Evolutionary conservation across 2,797 vertebrate genomes (phyloP).

Genomic region (Thamnophis elegans): DNA sequence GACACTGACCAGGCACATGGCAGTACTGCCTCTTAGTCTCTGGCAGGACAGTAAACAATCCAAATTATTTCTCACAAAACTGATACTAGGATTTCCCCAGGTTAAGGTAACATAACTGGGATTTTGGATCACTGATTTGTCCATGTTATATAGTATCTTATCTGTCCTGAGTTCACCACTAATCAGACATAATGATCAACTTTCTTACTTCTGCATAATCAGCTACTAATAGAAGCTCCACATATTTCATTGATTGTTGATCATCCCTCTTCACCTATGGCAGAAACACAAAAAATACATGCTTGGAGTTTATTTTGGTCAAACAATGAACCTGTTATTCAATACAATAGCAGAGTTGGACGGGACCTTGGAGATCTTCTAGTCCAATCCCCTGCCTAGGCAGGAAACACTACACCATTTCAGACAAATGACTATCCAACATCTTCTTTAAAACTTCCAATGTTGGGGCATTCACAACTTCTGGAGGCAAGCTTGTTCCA

Average conservation of each 20-base stretch:
- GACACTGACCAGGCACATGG: background rate
- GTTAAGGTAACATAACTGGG: background rate
- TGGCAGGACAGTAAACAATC: background rate
- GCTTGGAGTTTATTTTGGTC: background rate
- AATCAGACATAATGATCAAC: fast-evolving
- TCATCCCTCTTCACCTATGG: conserved; percentile 84
- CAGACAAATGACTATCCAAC: too few species aligned
- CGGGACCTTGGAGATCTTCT: too few species aligned
- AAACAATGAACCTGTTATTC: background rate
- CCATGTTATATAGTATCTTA: background rate
- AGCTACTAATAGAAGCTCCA: conserved; percentile 92
- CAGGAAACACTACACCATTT: too few species aligned
- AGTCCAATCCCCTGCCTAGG: too few species aligned
- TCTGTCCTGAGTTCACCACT: background rate
- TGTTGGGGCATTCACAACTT: too few species aligned
- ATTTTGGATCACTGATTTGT: background rate
- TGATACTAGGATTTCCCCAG: background rate
- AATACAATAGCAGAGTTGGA: too few species aligned
- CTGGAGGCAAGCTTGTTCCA: too few species aligned
- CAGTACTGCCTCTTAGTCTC: background rate
- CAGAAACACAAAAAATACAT: conserved; percentile 10
- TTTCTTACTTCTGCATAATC: conserved; percentile 90
- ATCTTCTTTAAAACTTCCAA: too few species aligned
- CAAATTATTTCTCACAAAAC: background rate
- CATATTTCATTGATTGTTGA: conserved; percentile 84